These are phyloP conservation scores for Palythoa grandis DNA, from an alignment of 92 coral and sea anemone species.

Conservation along the genomic window DNA sequence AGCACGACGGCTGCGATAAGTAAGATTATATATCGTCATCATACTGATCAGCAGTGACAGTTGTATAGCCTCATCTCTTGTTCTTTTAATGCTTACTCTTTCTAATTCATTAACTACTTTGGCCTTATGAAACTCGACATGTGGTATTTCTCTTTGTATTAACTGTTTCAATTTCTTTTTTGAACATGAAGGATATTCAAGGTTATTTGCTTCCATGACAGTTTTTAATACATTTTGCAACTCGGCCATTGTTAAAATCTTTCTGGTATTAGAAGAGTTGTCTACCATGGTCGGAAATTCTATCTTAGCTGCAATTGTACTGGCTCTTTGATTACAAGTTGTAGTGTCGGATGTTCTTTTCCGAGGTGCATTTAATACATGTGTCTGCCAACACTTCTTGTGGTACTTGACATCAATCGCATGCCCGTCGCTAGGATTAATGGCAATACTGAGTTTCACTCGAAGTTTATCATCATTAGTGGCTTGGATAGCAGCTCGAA, in stretches of 20 bases:
- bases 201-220: slow-evolving; percentile 62
- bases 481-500: not conserved
- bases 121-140: slow-evolving; percentile 55
- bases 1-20: too few relatives aligned
- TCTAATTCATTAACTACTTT: slow-evolving; percentile 69
- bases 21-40: too few relatives aligned
- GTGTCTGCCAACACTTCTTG: not conserved
- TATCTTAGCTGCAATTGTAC: too few relatives aligned
- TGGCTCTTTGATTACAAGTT: too few relatives aligned
- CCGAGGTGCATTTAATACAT: too few relatives aligned
- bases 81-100: slow-evolving; percentile 59
- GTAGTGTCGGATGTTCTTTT: too few relatives aligned
- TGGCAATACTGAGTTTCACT: not conserved
- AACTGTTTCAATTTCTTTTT: slow-evolving; percentile 62
- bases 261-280: slow-evolving; percentile 8
- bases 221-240: slow-evolving; percentile 54
- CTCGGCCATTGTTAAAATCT: slow-evolving; percentile 13
- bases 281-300: too few relatives aligned
- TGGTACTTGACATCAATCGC: too few relatives aligned
- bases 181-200: slow-evolving; percentile 30
- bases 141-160: slow-evolving; percentile 57
- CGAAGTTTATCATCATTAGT: not conserved
- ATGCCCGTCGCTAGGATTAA: not conserved
- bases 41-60: too few relatives aligned
- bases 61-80: slow-evolving; percentile 52